phyloP scores from a whole-genome alignment of 2,888 invertebrate species.

The Drosophila picticornis region DNA sequence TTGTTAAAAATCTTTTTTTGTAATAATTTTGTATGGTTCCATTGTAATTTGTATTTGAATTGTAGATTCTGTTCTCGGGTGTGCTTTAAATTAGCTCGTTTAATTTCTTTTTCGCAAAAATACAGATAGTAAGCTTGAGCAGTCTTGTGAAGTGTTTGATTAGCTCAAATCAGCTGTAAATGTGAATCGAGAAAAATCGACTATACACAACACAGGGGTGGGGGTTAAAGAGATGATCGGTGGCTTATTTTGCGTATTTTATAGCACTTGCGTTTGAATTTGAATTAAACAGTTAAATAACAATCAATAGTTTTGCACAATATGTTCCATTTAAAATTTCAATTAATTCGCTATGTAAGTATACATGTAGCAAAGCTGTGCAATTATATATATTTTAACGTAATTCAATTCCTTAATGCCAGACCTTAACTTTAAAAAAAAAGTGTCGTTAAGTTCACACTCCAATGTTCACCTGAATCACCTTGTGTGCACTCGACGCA shows the following conservation, averaged over 20 bases:
- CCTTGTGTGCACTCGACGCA: constrained; percentile 23
- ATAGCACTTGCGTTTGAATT: constrained; percentile 2
- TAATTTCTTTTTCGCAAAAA: constrained; percentile 34
- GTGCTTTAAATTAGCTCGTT: constrained; percentile 41
- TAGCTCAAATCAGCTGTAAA: constrained; percentile 24
- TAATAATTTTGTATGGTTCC: background rate
- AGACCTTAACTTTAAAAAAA: background rate
- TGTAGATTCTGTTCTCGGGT: constrained; percentile 72
- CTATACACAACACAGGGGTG: background rate
- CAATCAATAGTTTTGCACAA: background rate
- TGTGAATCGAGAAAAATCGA: constrained; percentile 1
- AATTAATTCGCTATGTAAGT: background rate
- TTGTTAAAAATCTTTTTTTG: background rate
- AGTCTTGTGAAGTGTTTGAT: constrained; percentile 59
- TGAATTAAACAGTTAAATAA: background rate
- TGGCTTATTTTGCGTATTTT: constrained; percentile 7
- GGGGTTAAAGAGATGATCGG: background rate
- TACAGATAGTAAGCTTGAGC: constrained; percentile 13
- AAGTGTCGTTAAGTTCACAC: background rate
- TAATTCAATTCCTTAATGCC: background rate
- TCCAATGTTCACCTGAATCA: constrained; percentile 16
- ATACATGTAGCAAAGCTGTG: background rate
- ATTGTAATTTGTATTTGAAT: background rate
- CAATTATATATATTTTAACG: background rate
- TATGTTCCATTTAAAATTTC: background rate